A percentile compares a stretch with the other conserved stretches of the same genome.
phyloP scores from a whole-genome alignment of 2,797 vertebrate species.

The Champsocephalus gunnari region DNA sequence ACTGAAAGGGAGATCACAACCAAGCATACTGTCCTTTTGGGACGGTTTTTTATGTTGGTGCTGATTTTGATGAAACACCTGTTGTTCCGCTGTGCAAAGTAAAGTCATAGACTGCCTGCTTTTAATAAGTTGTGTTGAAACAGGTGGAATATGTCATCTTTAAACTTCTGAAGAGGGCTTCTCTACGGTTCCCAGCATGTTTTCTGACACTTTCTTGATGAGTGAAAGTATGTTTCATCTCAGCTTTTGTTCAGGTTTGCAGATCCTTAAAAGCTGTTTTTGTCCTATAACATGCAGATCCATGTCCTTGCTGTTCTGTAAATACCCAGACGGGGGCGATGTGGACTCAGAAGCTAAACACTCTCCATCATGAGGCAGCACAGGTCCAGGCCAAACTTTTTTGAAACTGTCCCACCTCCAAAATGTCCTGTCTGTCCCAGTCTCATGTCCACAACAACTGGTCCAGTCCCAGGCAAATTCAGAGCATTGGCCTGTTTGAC shows the following conservation, averaged over 20 bases:
- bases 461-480: not conserved
- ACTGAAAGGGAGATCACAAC: too few species aligned
- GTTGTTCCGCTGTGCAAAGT: too few species aligned
- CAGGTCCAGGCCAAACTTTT: not conserved
- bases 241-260: not conserved
- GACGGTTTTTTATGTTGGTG: too few species aligned
- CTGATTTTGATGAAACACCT: too few species aligned
- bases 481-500: not conserved
- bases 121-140: too few species aligned
- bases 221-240: not conserved
- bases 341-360: conserved; percentile 10
- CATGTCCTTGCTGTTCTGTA: conserved; percentile 20
- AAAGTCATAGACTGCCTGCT: too few species aligned
- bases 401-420: not conserved
- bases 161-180: too few species aligned
- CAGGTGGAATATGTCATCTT: too few species aligned
- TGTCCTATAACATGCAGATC: not conserved
- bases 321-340: conserved; percentile 49
- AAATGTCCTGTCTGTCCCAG: not conserved
- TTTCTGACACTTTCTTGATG: too few species aligned
- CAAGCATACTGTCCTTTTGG: too few species aligned
- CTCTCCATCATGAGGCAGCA: not conserved
- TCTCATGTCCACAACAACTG: not conserved
- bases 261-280: not conserved
- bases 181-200: too few species aligned